Conservation (phyloP, 1,140 invertebrate species). For the Orchesella cincta region DNA sequence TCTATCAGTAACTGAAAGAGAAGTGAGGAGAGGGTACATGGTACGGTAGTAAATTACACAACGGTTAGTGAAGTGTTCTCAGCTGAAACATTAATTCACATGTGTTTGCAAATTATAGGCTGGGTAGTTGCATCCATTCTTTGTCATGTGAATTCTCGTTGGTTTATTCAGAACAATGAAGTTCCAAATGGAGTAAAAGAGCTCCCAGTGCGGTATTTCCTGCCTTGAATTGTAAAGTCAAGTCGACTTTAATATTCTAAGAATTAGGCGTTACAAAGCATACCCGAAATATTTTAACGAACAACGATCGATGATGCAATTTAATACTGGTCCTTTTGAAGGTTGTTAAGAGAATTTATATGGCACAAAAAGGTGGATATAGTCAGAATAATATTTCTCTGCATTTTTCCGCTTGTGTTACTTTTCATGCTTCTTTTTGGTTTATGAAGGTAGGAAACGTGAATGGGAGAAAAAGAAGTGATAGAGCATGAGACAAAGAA, state of each 20-base stretch:
- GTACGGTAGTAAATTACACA: too few relatives aligned
- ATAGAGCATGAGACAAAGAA: background rate
- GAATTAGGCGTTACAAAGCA: background rate
- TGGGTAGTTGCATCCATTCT: background rate
- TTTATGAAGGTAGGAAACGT: background rate
- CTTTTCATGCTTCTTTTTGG: background rate
- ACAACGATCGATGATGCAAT: background rate
- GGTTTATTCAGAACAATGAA: background rate
- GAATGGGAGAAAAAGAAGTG: background rate
- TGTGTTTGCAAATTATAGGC: background rate
- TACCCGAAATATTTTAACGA: background rate
- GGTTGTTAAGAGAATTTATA: slow-evolving; percentile 19
- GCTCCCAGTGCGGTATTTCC: background rate
- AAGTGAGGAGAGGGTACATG: too few relatives aligned
- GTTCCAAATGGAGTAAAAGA: background rate
- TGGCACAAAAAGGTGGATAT: background rate
- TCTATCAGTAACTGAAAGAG: too few relatives aligned
- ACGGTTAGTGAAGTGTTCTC: background rate
- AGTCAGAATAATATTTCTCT: slow-evolving; percentile 11
- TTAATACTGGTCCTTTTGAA: background rate
- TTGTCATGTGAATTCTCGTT: background rate
- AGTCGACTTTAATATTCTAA: slow-evolving; percentile 2
- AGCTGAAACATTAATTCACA: background rate
- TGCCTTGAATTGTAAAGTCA: background rate
- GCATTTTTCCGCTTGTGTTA: background rate